phyloP scores from a whole-genome alignment of 2,113 vertebrate genomes.

The Callionymus lyra region DNA sequence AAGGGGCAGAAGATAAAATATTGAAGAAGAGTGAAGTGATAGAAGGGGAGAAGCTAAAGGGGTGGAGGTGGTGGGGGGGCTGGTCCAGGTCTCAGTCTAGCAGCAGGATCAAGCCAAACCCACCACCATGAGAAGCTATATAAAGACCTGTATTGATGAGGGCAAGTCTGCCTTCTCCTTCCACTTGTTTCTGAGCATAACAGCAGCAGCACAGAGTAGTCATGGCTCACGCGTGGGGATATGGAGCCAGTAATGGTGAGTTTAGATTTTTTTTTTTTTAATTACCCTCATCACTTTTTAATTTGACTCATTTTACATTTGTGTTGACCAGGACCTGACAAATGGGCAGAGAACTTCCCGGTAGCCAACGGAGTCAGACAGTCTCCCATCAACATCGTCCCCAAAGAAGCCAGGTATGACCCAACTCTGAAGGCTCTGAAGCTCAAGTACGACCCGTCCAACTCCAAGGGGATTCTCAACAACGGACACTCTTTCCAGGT shows the following conservation, averaged over 20 bases:
- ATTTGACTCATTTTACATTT: no score
- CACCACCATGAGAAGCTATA: slow-evolving; percentile 10
- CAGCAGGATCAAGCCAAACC: slow-evolving; percentile 17
- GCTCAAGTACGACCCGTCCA: slow-evolving; percentile 75
- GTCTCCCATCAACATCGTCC: slow-evolving; percentile 87
- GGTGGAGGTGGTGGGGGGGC: no score
- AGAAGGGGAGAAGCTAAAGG: neutral
- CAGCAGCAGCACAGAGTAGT: slow-evolving; percentile 6
- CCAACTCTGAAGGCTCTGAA: slow-evolving; percentile 70
- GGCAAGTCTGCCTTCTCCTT: neutral
- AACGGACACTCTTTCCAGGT: slow-evolving; percentile 87
- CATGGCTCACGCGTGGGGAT: slow-evolving; percentile 83
- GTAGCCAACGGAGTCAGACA: slow-evolving; percentile 81
- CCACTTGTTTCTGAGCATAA: neutral
- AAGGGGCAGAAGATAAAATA: neutral
- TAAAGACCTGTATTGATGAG: slow-evolving; percentile 9
- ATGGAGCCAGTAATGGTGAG: slow-evolving; percentile 78
- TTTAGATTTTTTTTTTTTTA: no score
- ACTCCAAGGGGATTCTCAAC: slow-evolving; percentile 80
- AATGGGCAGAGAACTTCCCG: slow-evolving; percentile 76
- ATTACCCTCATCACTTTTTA: no score
- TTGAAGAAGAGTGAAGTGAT: neutral
- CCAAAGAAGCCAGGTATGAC: slow-evolving; percentile 74
- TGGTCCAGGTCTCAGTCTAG: neutral
- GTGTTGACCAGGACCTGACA: slow-evolving; percentile 71